A percentile compares a stretch with the other conserved stretches of the same genome.
phyloP scores from a whole-genome alignment of 2,888 invertebrate species.

The Serrognathus titanus region DNA sequence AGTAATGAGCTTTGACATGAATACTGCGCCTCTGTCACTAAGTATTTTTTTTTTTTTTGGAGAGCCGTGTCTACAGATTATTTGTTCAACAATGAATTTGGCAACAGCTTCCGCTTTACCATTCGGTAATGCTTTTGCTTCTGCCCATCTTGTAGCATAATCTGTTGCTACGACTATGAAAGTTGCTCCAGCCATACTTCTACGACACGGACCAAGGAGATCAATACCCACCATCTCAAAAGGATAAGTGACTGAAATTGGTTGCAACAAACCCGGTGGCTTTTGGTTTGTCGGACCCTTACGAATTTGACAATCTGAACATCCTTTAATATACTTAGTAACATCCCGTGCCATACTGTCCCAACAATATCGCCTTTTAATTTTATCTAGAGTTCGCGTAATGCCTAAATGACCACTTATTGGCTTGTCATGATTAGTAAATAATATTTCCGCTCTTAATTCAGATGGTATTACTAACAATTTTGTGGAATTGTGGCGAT shows the following conservation, averaged over 20 bases:
- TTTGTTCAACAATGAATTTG: neutral
- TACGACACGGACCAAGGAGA: conserved; percentile 27
- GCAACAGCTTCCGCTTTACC: conserved; percentile 15
- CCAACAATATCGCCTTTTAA: neutral
- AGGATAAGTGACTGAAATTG: conserved; percentile 8
- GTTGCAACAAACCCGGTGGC: conserved; percentile 18
- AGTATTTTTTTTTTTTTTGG: neutral
- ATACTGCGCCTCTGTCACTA: neutral
- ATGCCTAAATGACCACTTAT: neutral
- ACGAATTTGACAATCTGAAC: conserved; percentile 24
- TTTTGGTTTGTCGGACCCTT: conserved; percentile 10
- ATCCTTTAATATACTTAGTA: conserved; percentile 23
- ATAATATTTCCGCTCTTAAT: conserved; percentile 21
- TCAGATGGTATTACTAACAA: conserved; percentile 24
- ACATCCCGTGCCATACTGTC: conserved; percentile 1
- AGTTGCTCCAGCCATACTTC: conserved; percentile 23
- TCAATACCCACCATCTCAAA: conserved; percentile 12
- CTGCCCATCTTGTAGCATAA: conserved; percentile 28
- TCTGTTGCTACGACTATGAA: conserved; percentile 30
- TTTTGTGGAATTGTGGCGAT: conserved; percentile 14
- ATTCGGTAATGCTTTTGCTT: conserved; percentile 12
- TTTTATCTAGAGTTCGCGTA: neutral
- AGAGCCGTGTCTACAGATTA: neutral
- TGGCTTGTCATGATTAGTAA: conserved; percentile 18
- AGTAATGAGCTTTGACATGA: neutral